phyloP scores from a whole-genome alignment of 2,797 vertebrate genomes.

The Falco novaeseelandiae region DNA sequence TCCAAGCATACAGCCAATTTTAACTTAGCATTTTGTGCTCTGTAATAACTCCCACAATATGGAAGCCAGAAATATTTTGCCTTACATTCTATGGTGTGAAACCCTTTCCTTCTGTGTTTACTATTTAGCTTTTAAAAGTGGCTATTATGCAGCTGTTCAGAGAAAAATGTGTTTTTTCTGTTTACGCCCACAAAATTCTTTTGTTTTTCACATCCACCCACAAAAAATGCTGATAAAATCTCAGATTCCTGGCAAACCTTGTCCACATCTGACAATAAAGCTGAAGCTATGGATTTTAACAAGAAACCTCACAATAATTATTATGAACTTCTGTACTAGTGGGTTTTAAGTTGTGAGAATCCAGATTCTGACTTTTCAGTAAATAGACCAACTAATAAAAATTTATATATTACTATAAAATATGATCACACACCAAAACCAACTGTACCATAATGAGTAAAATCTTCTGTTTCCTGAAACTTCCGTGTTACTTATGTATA shows the following conservation, averaged over 20 bases:
- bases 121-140: slow-evolving; percentile 39
- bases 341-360: background rate
- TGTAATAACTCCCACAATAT: slow-evolving; percentile 62
- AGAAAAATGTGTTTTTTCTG: slow-evolving; percentile 56
- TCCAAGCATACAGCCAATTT: slow-evolving; percentile 10
- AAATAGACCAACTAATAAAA: background rate
- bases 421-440: background rate
- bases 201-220: slow-evolving; percentile 43
- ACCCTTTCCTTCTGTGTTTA: slow-evolving; percentile 49
- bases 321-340: background rate
- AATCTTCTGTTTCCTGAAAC: background rate
- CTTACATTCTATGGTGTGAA: slow-evolving; percentile 16
- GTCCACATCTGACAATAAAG: background rate
- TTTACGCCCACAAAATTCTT: slow-evolving; percentile 40
- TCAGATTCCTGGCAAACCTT: slow-evolving; percentile 43
- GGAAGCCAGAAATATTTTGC: slow-evolving; percentile 70
- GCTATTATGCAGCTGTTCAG: slow-evolving; percentile 52
- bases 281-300: background rate
- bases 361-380: background rate
- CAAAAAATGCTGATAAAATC: slow-evolving; percentile 48
- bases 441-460: background rate
- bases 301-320: background rate
- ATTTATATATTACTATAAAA: background rate
- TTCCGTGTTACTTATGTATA: background rate
- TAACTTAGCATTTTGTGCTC: slow-evolving; percentile 26